These are phyloP conservation scores for Spodoptera picta DNA, from an alignment of 2,888 invertebrate genomes.

Conservation along the genomic window DNA sequence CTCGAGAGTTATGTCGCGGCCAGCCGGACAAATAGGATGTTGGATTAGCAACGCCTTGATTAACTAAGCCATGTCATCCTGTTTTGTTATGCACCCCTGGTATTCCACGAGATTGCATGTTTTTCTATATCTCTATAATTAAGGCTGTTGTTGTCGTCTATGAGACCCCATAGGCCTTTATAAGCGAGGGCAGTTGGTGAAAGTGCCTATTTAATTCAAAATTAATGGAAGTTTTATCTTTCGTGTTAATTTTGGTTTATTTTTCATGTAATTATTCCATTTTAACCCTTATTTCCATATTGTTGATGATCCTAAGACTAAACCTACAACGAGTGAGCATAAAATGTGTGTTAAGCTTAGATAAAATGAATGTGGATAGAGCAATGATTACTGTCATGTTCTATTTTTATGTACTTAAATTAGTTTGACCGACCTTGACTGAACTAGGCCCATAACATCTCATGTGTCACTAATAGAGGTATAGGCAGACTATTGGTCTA, in stretches of 20 bases:
- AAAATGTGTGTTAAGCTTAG: no score
- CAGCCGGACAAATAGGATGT: slow-evolving; percentile 44
- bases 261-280: no score
- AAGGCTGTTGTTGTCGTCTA: slow-evolving; percentile 26
- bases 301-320: no score
- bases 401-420: no score
- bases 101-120: slow-evolving; percentile 46
- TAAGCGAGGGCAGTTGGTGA: neutral
- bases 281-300: no score
- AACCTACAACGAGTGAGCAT: no score
- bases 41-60: slow-evolving; percentile 56
- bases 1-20: slow-evolving; percentile 51
- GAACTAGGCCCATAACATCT: no score
- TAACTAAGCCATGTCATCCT: slow-evolving; percentile 49
- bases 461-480: no score
- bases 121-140: slow-evolving; percentile 42
- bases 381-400: no score
- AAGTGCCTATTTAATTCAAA: neutral
- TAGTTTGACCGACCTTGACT: no score
- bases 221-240: neutral
- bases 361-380: no score
- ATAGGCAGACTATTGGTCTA: no score
- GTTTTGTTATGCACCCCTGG: slow-evolving; percentile 58
- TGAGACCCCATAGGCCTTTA: slow-evolving; percentile 11
- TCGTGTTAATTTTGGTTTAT: neutral